Conservation (phyloP, 2,797 vertebrate species). For the Halcyon leucocephala region DNA sequence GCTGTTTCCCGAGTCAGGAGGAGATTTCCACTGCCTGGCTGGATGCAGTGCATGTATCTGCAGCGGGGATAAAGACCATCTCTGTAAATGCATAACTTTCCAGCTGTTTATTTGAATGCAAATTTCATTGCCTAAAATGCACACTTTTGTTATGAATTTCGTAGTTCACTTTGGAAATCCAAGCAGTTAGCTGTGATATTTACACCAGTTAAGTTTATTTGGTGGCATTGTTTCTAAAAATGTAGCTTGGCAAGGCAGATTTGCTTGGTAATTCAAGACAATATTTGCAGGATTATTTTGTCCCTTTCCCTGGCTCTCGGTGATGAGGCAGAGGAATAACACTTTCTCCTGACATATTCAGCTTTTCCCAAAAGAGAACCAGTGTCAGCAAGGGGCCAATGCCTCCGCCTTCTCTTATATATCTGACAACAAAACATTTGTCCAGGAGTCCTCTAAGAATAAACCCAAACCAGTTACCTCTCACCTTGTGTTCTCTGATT, state of each 20-base stretch:
- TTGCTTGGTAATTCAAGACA: background rate
- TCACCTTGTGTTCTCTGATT: background rate
- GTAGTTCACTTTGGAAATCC: background rate
- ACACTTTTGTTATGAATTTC: background rate
- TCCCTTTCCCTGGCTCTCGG: accelerated
- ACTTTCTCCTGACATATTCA: background rate
- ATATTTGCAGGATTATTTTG: background rate
- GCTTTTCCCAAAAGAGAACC: background rate
- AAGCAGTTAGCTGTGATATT: background rate
- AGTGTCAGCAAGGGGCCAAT: background rate
- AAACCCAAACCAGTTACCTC: background rate
- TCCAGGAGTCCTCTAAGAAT: background rate
- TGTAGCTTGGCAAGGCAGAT: background rate
- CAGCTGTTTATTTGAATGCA: background rate
- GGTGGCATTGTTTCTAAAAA: background rate
- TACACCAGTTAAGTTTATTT: background rate
- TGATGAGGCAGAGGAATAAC: background rate
- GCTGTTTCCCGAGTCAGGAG: background rate
- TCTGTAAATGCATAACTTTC: background rate
- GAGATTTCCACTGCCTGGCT: background rate
- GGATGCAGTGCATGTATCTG: accelerated
- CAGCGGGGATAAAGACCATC: background rate
- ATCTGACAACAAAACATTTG: background rate
- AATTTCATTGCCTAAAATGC: background rate
- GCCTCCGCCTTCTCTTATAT: background rate